phyloP scores from a whole-genome alignment of 2,888 invertebrate genomes.

The Crioceris asparagi region DNA sequence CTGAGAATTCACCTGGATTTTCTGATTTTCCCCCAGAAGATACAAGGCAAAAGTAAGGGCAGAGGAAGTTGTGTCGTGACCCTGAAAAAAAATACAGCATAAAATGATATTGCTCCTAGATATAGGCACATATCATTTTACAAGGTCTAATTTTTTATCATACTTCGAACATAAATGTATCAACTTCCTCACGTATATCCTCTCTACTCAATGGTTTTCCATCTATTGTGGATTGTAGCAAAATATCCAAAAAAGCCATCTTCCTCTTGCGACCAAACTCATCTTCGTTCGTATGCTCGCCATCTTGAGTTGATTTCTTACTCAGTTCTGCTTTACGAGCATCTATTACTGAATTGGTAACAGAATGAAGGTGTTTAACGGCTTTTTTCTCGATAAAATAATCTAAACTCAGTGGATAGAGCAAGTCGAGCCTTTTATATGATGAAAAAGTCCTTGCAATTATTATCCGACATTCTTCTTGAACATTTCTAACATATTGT shows the following conservation, averaged over 20 bases:
- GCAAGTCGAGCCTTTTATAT: constrained; percentile 32
- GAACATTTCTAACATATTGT: constrained; percentile 1
- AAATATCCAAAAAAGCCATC: constrained; percentile 2
- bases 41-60: constrained; percentile 39
- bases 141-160: too few species aligned
- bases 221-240: neutral
- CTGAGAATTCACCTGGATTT: constrained; percentile 37
- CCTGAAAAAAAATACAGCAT: constrained; percentile 31
- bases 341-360: constrained; percentile 4
- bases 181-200: constrained; percentile 5
- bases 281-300: neutral
- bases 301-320: neutral
- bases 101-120: too few species aligned
- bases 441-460: neutral
- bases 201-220: neutral
- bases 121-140: too few species aligned
- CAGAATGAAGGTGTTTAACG: constrained; percentile 19
- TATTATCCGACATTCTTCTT: neutral
- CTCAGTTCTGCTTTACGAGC: constrained; percentile 34
- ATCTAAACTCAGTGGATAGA: constrained; percentile 45
- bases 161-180: constrained; percentile 7
- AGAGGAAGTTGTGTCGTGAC: constrained; percentile 41
- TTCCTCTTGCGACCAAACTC: neutral
- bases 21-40: constrained; percentile 35
- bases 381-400: constrained; percentile 40